These are phyloP conservation scores for Eupithecia pulchellata DNA, from an alignment of 2,888 invertebrate species.

Conservation along the genomic window DNA sequence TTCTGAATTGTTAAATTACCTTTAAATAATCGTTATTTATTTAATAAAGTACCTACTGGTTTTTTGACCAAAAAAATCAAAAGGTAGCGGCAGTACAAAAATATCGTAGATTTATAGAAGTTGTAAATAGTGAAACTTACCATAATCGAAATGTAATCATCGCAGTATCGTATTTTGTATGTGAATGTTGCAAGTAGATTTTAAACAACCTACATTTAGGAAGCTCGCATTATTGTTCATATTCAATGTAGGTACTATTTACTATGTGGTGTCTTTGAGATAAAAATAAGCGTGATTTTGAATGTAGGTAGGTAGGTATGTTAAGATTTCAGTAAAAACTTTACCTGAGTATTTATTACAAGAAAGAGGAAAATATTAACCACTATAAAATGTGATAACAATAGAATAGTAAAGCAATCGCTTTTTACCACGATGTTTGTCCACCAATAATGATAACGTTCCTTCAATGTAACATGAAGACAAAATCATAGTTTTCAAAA, in stretches of 20 bases:
- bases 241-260: too few species aligned
- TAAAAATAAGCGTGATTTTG: neutral
- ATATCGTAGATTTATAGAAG: constrained; percentile 22
- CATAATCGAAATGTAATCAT: neutral
- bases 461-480: neutral
- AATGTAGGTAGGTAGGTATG: too few species aligned
- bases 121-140: neutral
- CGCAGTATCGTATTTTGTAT: constrained; percentile 24
- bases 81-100: constrained; percentile 31
- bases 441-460: neutral
- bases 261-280: neutral
- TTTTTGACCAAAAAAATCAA: constrained; percentile 31
- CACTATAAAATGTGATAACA: neutral
- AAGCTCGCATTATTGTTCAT: constrained; percentile 4
- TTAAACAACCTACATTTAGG: constrained; percentile 1
- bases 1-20: neutral
- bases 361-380: neutral
- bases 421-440: neutral
- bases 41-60: constrained; percentile 20
- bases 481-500: neutral
- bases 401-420: neutral
- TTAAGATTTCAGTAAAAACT: neutral
- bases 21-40: neutral
- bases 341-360: neutral
- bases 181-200: constrained; percentile 24